phyloP scores from a whole-genome alignment of 2,113 vertebrate species.

The Tragelaphus strepsiceros region DNA sequence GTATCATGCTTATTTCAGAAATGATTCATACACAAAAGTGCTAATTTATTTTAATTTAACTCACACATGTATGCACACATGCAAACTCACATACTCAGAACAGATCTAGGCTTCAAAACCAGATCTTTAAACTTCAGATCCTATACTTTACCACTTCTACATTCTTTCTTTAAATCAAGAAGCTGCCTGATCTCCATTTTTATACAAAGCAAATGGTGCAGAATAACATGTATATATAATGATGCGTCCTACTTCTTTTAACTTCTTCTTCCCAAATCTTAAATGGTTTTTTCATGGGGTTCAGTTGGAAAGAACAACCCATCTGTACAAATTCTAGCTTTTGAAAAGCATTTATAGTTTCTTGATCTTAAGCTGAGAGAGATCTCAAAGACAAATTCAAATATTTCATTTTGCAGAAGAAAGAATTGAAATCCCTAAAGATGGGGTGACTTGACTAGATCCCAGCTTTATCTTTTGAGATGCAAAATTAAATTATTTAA shows the following conservation, averaged over 20 bases:
- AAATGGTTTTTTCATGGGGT: not conserved
- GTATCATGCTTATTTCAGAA: not conserved
- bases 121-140: not conserved
- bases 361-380: not conserved
- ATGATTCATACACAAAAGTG: not conserved
- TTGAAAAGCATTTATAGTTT: not conserved
- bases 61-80: not conserved
- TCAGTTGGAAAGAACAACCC: not conserved
- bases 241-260: not conserved
- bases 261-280: not conserved
- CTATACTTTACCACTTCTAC: not conserved
- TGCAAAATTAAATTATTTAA: not conserved
- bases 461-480: not conserved
- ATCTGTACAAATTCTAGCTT: not conserved
- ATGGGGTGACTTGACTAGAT: not conserved
- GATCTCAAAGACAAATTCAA: conserved; percentile 5
- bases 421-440: conserved; percentile 24
- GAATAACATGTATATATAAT: not conserved
- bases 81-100: not conserved
- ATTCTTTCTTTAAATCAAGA: not conserved
- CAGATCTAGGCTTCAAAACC: not conserved
- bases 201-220: not conserved
- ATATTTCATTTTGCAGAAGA: not conserved
- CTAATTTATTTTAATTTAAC: not conserved
- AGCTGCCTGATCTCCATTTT: not conserved